Evolutionary conservation across 2,888 invertebrate genomes (phyloP), one percentile per base, ranked within the genome.

Genomic region (Torymus auratus): DNA sequence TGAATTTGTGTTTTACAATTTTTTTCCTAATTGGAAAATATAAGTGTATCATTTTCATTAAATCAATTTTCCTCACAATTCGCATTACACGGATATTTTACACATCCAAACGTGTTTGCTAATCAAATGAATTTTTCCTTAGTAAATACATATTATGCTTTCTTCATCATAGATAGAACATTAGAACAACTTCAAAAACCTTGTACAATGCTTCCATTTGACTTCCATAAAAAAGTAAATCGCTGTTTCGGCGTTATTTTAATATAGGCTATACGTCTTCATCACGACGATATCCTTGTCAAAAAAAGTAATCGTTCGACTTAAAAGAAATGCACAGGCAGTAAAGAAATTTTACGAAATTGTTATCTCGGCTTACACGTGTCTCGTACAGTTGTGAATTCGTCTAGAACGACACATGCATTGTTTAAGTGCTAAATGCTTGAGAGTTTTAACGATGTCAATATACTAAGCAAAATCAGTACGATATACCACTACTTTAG

Each of bases 321-420:
- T 20, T 53, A 73, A 79, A 78, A 82, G 61, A 78, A 83, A 83
- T 83, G 82, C 80, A 81, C 78, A 83, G 80, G 80, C 80, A 81
- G 82, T 83, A 75, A 81, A 75, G 13, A 81, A 80, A 75, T 65
- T 71, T 58, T 56, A 75, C 67, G 74, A 67, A 82, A 80, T 82
- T 75, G 80, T 82, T 75, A 78, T 78, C 75, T 81, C 72, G 76
- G 68, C 77, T 78, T 69, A 83, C 71, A 78, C 61, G 61, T 78
- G 50, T 80, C 75, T 75, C 75, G 70, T 77, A 74, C 68, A 79
- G 74, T 74, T 78, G 71, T 71, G 74, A 61, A 82, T 70, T 82
- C 70, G 17, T 73, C 74, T 80, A 80, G 60, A 71, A 75, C 60
- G 71, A 80, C 80, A 77, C 81, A 80, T 78, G 75, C 72, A 78